Evolutionary conservation across 2,113 vertebrate genomes (phyloP).

Genomic region (Thinocorus orbignyianus): DNA sequence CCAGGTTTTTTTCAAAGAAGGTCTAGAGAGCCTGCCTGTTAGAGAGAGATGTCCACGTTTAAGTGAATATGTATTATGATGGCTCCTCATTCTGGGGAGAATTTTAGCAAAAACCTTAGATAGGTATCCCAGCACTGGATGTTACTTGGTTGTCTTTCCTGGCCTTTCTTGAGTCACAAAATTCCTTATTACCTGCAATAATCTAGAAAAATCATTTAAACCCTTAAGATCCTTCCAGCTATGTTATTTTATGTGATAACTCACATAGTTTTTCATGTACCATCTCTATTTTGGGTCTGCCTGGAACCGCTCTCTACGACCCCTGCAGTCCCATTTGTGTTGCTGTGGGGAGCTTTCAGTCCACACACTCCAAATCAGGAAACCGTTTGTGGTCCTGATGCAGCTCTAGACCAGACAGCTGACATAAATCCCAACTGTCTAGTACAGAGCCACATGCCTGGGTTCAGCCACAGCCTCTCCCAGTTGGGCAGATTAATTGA

Average conservation of each 20-base stretch:
- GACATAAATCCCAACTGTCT: neutral
- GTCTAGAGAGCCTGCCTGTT: neutral
- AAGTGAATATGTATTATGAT: neutral
- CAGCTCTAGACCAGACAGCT: neutral
- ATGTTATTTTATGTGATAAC: neutral
- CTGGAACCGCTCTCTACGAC: neutral
- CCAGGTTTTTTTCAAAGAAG: neutral
- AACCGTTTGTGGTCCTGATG: neutral
- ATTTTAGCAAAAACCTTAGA: neutral
- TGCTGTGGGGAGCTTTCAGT: neutral
- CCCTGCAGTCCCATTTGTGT: neutral
- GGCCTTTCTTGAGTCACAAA: neutral
- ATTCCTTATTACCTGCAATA: neutral
- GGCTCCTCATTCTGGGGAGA: neutral
- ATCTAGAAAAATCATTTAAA: neutral
- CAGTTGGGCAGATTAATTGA: neutral
- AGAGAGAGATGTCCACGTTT: neutral
- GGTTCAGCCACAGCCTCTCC: neutral
- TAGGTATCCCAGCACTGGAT: accelerated
- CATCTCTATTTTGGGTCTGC: neutral
- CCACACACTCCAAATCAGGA: neutral
- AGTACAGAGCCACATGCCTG: neutral
- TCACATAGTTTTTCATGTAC: accelerated
- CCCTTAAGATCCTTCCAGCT: neutral
- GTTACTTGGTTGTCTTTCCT: neutral